phyloP scores from a whole-genome alignment of 2,113 vertebrate species.

The Megaptera novaeangliae region DNA sequence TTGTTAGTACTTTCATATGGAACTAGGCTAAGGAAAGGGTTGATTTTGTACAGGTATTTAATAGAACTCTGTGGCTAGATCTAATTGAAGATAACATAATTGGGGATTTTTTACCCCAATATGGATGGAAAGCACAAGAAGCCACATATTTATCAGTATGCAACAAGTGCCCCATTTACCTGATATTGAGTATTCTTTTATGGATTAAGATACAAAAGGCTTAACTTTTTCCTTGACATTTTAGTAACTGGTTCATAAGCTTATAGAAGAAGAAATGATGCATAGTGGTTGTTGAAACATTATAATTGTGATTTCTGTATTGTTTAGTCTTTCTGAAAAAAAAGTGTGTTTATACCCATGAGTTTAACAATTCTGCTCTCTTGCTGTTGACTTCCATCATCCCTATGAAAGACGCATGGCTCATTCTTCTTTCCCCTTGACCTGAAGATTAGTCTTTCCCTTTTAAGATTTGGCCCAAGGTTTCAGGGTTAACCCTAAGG shows the following conservation, averaged over 20 bases:
- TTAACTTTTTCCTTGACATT: slow-evolving; percentile 57
- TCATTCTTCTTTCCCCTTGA: neutral
- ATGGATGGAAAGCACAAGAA: slow-evolving; percentile 57
- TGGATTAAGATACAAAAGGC: slow-evolving; percentile 40
- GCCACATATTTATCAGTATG: neutral
- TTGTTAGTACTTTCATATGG: slow-evolving; percentile 47
- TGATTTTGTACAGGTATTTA: slow-evolving; percentile 48
- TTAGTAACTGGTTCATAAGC: slow-evolving; percentile 45
- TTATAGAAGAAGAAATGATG: slow-evolving; percentile 41
- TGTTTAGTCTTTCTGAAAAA: neutral
- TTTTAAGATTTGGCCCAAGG: neutral
- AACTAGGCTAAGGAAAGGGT: slow-evolving; percentile 25
- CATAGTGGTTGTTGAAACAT: slow-evolving; percentile 31
- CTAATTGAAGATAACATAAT: slow-evolving; percentile 26
- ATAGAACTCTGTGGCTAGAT: neutral
- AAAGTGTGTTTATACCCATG: neutral
- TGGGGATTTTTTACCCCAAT: neutral
- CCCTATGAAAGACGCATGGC: slow-evolving; percentile 45
- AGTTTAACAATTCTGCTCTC: slow-evolving; percentile 40
- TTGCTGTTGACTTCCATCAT: slow-evolving; percentile 44
- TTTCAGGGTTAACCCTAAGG: neutral
- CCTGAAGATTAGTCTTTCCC: neutral
- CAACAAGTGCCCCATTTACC: neutral
- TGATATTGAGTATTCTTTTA: slow-evolving; percentile 20
- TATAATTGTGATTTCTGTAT: slow-evolving; percentile 54